Base-by-base conservation (phyloP, 2,113 vertebrate genomes). In the Microcebus jonahi region DNA sequence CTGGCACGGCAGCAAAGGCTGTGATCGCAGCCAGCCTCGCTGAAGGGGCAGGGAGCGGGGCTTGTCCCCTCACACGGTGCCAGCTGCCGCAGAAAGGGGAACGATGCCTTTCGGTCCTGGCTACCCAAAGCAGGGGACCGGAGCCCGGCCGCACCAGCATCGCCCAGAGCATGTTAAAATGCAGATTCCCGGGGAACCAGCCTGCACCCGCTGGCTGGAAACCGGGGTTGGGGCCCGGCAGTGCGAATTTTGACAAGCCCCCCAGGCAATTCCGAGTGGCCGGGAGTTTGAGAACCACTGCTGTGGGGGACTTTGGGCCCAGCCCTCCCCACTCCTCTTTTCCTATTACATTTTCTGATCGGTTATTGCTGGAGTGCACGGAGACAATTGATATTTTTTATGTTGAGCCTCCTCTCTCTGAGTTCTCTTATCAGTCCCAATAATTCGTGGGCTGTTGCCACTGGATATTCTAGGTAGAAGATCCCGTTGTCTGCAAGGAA, bases 21-120 rank as follows among this genome's bases (percentile, higher is more conserved):
- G 68, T 10, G 61, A 0, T 1, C 18, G 20, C 0, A 57, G 27
- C 13, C 86, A 14, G 70, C 45, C 36, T 36, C 8, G 25, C 31
- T 23, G 45, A 34, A 45, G 70, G 39, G 23, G 39, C 0, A 2
- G 39, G 9, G 23, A 7, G 2, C 0, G 0, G 27, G 8, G 5
- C 21, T 36, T 13, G 17, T 12, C 10, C 13, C 34, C n/a, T 45
- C 36, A 0, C 36, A 21, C 1, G 0, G 1, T 11, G 7, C 45
- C 34, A 6, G 79, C 53, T 4, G 13, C 76, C 0, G 11, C 0
- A 4, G 18, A 2, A 11, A 55, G 3, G 15, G 21, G n/a, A 8
- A n/a, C 3, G 2, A 10, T 0, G 25, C 3, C 34, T 20, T 91
- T 13, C 29, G 48, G n/a, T 8, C 20, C 80, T 45, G 0, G 12